These are phyloP conservation scores for Telmatochromis brachygnathus DNA, from an alignment of 2,113 vertebrate species.

Conservation along the genomic window DNA sequence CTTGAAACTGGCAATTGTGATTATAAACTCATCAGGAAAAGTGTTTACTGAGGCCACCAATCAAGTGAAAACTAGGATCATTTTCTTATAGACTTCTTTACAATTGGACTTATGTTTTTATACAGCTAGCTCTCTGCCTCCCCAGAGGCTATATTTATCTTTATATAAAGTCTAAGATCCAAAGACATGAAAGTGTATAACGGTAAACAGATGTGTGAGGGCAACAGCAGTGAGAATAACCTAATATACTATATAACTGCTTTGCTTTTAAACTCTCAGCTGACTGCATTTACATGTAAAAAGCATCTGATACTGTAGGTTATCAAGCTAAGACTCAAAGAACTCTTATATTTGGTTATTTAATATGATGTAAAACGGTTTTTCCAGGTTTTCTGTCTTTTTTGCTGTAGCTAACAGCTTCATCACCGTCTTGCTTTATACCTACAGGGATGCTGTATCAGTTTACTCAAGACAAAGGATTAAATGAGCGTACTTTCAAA, in stretches of 20 bases:
- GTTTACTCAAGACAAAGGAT: not conserved
- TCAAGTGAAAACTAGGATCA: not conserved
- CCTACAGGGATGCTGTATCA: not conserved
- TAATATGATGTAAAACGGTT: not conserved
- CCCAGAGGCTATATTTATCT: not conserved
- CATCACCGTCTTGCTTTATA: not conserved
- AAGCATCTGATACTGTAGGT: not conserved
- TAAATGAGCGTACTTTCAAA: not conserved
- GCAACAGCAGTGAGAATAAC: not conserved
- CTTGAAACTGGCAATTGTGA: not conserved
- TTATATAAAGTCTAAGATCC: not conserved
- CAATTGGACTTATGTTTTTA: not conserved
- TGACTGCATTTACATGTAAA: not conserved
- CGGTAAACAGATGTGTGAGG: fast-evolving
- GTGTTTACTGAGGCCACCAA: not conserved
- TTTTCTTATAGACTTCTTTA: not conserved
- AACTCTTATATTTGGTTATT: not conserved
- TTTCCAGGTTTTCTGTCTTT: not conserved
- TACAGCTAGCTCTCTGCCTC: not conserved
- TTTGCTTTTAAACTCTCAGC: not conserved
- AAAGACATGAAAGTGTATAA: not conserved
- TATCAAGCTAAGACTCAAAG: not conserved
- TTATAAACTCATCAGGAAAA: not conserved
- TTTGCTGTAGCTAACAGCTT: not conserved
- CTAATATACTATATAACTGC: not conserved